Percentiles rank a stretch among this genome's conserved stretches.
Conservation (phyloP, 2,113 vertebrate species). For the Oryctolagus cuniculus region DNA sequence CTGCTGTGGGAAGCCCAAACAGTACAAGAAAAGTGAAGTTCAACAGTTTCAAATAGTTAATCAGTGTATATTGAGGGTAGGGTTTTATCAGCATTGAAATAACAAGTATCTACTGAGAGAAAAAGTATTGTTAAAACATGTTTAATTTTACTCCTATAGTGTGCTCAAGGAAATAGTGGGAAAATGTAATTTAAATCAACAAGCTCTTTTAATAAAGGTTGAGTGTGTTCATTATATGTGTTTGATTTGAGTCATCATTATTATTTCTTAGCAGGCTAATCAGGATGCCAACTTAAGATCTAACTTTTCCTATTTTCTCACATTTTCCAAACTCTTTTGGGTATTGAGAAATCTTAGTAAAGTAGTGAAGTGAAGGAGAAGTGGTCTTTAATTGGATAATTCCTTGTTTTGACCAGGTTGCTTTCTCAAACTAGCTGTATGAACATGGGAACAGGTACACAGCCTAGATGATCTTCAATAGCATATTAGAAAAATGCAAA, state of each 20-base stretch:
- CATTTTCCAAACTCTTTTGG: not conserved
- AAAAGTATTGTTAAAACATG: conserved; percentile 31
- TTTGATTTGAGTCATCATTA: conserved; percentile 61
- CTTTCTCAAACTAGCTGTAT: not conserved
- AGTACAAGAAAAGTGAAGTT: not conserved
- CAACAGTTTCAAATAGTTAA: not conserved
- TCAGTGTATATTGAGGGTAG: not conserved
- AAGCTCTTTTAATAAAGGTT: conserved; percentile 36
- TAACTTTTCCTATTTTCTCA: not conserved
- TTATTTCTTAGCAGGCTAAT: conserved; percentile 29
- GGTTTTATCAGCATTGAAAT: conserved; percentile 21
- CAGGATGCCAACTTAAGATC: not conserved
- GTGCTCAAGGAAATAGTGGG: conserved; percentile 41
- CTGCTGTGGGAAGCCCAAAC: not conserved
- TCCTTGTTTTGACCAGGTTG: not conserved
- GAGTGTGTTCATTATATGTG: conserved; percentile 38
- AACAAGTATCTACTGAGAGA: conserved; percentile 2
- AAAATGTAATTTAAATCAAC: conserved; percentile 57
- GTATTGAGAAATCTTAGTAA: not conserved
- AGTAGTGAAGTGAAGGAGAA: not conserved
- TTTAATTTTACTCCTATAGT: conserved; percentile 20
- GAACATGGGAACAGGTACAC: not conserved
- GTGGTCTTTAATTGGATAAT: not conserved
- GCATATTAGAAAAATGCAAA: not conserved
- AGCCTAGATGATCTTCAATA: accelerated